Evolutionary conservation across 2,888 invertebrate genomes (phyloP).

Genomic region (Galerucella pusilla): DNA sequence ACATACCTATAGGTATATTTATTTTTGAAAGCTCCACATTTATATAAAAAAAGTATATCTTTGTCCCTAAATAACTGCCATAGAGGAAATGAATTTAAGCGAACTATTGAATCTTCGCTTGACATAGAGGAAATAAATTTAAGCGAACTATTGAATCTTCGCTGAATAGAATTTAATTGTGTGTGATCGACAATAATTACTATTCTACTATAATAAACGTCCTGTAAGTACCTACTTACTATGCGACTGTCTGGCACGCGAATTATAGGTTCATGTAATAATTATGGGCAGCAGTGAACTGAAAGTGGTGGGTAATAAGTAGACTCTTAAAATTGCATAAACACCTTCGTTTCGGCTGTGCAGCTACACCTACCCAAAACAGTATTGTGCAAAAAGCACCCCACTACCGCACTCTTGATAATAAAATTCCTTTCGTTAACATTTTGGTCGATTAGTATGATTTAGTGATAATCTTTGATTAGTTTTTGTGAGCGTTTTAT

Average conservation of each 20-base stretch:
- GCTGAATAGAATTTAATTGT: background rate
- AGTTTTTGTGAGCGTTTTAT: conserved; percentile 24
- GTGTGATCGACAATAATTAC: background rate
- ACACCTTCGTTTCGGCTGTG: conserved; percentile 18
- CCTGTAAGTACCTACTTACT: background rate
- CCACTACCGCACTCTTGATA: conserved; percentile 21
- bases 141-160: no score
- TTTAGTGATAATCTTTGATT: conserved; percentile 29
- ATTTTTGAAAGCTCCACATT: no score
- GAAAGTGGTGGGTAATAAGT: conserved; percentile 21
- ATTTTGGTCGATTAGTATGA: conserved; percentile 28
- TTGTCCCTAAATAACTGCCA: no score
- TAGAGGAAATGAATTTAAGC: no score
- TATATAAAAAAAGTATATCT: no score
- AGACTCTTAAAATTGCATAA: conserved; percentile 29
- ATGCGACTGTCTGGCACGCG: background rate
- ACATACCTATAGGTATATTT: no score
- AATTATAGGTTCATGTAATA: conserved; percentile 1
- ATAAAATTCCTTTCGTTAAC: conserved; percentile 33
- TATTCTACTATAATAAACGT: background rate
- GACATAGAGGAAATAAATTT: no score
- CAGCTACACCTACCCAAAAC: conserved; percentile 25
- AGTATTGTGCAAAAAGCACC: conserved; percentile 30
- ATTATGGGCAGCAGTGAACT: background rate
- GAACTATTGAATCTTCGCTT: no score